Evolutionary conservation across 2,113 vertebrate genomes (phyloP).

Genomic region (Myrmophylax atrothorax): DNA sequence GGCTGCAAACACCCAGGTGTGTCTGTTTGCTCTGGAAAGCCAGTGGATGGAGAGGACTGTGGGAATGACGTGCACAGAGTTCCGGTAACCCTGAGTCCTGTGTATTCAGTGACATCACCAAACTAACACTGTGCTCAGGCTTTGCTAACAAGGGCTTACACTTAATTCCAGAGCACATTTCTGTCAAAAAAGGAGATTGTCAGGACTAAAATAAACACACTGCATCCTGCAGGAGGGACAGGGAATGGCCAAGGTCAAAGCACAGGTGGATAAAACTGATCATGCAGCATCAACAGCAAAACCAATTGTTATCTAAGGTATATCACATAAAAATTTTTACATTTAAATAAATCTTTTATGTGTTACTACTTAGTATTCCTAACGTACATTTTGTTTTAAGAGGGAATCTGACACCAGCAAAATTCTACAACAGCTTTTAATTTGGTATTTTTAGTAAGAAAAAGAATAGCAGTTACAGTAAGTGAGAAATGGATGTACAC

Average conservation of each 20-base stretch:
- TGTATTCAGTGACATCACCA: background rate
- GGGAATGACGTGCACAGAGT: background rate
- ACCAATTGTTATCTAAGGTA: background rate
- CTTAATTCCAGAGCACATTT: background rate
- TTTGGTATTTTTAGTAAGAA: background rate
- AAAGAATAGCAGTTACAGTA: background rate
- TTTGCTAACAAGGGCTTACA: background rate
- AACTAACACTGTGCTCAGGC: background rate
- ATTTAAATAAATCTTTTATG: background rate
- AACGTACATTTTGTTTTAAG: background rate
- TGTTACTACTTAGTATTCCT: background rate
- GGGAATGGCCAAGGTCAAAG: background rate
- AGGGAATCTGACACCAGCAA: background rate
- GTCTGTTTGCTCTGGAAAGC: background rate
- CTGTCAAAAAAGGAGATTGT: background rate
- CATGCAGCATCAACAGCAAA: background rate
- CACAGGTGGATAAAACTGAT: background rate
- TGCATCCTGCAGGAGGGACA: background rate
- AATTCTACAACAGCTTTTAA: background rate
- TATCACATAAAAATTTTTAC: background rate
- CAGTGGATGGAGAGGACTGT: rapidly evolving
- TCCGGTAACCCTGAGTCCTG: background rate
- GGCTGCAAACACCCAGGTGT: background rate
- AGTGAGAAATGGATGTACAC: background rate
- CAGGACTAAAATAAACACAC: background rate